Conservation (phyloP, 2,797 vertebrate genomes). For the Pristis pectinata region DNA sequence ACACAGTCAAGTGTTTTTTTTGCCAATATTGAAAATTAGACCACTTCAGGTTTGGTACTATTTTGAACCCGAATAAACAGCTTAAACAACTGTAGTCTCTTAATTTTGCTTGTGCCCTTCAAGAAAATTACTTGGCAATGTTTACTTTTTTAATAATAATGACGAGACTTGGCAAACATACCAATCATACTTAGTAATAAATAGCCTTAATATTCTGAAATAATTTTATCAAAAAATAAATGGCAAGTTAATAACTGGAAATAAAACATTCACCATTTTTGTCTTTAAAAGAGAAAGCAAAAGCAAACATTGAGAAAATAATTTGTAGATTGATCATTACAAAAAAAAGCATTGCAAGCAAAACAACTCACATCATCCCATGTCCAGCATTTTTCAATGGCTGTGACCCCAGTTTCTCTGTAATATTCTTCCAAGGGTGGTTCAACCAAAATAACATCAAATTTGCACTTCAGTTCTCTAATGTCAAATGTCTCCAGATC, state of each 20-base stretch:
- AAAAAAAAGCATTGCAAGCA: not conserved
- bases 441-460: slow-evolving; percentile 92
- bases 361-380: slow-evolving; percentile 82
- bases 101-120: not conserved
- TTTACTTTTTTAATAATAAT: not conserved
- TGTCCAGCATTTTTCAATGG: slow-evolving; percentile 91
- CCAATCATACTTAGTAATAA: not conserved
- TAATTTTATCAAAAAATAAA: not conserved
- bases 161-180: not conserved
- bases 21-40: not conserved
- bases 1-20: not conserved
- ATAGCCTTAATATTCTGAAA: not conserved
- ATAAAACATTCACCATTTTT: not conserved
- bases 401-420: slow-evolving; percentile 88
- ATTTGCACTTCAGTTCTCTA: slow-evolving; percentile 85
- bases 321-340: not conserved
- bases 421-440: slow-evolving; percentile 93
- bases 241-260: not conserved
- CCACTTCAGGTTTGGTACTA: not conserved
- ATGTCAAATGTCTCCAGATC: slow-evolving; percentile 88
- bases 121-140: not conserved
- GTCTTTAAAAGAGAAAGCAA: not conserved
- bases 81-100: not conserved
- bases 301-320: not conserved
- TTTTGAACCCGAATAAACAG: not conserved